Base-by-base conservation (phyloP, 2,113 vertebrate genomes). In the Scortum barcoo region DNA sequence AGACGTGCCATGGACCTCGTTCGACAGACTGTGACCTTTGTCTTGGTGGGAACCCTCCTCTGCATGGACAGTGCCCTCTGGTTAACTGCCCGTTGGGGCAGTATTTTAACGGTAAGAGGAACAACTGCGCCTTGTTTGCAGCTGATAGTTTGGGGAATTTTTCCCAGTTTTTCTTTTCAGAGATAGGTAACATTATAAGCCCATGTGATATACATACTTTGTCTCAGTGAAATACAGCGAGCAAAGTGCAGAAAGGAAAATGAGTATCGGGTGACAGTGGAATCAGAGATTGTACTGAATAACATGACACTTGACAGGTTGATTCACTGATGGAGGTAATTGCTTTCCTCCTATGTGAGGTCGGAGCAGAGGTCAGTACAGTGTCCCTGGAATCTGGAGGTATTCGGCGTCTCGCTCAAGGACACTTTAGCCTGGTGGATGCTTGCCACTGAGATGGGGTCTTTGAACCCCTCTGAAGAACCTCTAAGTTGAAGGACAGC, bases 21-120 rank as follows among this genome's bases (percentile, higher is more conserved):
- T 86, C 92, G 9, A 77, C 89, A 67, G 95, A 96, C 86, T 96
- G 96, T 56, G 90, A 95, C 68, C 61, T 91, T 20, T 96, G 96
- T 75, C 89, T 78, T 3, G 91, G 91, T 53, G 94, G 93, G 60
- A 94, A 88, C 77, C 60, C 84, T 11, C 91, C 95, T 68, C 71
- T 94, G 1, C 91, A 95, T 13, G 95, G 95, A 2, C 94, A 94
- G 89, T 96, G 96, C 17, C 94, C 95, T 30, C 67, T 93, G 57
- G 76, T 91, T 26, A 94, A 79, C 88, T 96, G 96, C 42, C 88
- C 81, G 14, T 28, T 92, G 68, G 95, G 95, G 38, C 93, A 96
- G 57, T 96, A 92, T 75, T 93, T 93, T 85, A 92, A 95, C 26
- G 94, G 96, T 96, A 89, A 93, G 93, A 65, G 36, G 13, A 51